phyloP scores from a whole-genome alignment of 2,888 invertebrate genomes.

The Pedicia rivosa region DNA sequence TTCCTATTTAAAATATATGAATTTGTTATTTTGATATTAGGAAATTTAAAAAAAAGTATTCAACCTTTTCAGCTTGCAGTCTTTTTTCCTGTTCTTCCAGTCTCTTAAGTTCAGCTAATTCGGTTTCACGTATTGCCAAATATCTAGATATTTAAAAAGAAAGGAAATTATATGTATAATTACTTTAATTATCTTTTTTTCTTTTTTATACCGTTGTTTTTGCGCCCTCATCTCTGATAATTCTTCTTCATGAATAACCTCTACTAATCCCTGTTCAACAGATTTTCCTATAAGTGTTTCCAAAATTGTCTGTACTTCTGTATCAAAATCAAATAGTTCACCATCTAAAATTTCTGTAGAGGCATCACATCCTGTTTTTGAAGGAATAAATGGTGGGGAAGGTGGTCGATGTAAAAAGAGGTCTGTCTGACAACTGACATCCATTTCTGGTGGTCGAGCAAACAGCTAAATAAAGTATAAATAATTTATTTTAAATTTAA shows the following conservation, averaged over 20 bases:
- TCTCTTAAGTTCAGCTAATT: slow-evolving; percentile 65
- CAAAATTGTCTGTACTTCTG: slow-evolving; percentile 77
- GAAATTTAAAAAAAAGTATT: neutral
- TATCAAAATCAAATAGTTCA: slow-evolving; percentile 87
- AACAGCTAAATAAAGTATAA: slow-evolving; percentile 31
- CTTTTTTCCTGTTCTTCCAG: slow-evolving; percentile 64
- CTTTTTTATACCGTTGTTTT: slow-evolving; percentile 26
- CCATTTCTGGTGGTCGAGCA: slow-evolving; percentile 56
- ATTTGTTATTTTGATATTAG: neutral
- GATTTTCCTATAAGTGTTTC: slow-evolving; percentile 82
- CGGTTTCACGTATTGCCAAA: slow-evolving; percentile 50
- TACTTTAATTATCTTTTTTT: neutral
- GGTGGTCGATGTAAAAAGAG: slow-evolving; percentile 68
- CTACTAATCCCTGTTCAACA: slow-evolving; percentile 73
- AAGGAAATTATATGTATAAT: neutral
- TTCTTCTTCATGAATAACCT: slow-evolving; percentile 89
- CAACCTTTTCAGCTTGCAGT: slow-evolving; percentile 46
- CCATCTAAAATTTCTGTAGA: slow-evolving; percentile 80
- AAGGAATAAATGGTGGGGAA: slow-evolving; percentile 62
- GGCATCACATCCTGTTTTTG: slow-evolving; percentile 64
- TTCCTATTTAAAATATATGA: slow-evolving; percentile 31
- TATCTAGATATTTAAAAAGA: slow-evolving; percentile 25
- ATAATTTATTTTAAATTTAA: neutral
- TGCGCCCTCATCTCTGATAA: slow-evolving; percentile 64
- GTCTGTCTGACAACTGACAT: slow-evolving; percentile 76